Conservation (phyloP, 2,888 invertebrate genomes). For the Tethea ocularis region DNA sequence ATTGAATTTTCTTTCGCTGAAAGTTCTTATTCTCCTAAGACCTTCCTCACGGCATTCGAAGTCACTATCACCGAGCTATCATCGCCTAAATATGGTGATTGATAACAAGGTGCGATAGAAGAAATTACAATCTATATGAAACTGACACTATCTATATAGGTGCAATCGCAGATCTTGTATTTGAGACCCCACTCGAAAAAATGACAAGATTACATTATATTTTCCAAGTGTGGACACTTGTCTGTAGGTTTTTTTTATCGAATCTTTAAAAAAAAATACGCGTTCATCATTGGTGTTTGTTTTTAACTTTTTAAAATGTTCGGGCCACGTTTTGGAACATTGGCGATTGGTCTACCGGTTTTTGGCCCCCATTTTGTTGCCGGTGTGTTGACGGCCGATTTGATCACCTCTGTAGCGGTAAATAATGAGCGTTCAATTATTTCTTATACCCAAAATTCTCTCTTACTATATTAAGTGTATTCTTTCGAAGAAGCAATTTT, state of each 20-base stretch:
- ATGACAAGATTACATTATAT: conserved; percentile 1
- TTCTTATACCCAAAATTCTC: background rate
- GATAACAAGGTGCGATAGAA: background rate
- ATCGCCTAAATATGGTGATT: background rate
- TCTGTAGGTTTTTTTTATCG: background rate
- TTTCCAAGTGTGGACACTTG: background rate
- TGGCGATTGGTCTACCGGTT: conserved; percentile 43
- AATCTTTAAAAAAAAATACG: background rate
- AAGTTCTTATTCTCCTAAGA: no score
- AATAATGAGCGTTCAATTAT: conserved; percentile 9
- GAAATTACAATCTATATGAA: background rate
- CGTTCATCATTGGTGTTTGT: background rate
- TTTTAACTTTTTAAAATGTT: conserved; percentile 34
- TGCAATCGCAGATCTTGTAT: background rate
- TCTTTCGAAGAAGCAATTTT: background rate
- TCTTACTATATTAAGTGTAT: background rate
- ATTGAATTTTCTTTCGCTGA: no score
- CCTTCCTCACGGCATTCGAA: no score
- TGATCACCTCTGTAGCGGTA: conserved; percentile 36
- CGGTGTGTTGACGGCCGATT: conserved; percentile 38
- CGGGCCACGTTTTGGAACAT: conserved; percentile 41
- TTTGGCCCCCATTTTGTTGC: conserved; percentile 49
- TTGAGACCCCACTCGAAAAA: background rate
- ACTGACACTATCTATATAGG: conserved; percentile 3
- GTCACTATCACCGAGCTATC: background rate